phyloP scores from a whole-genome alignment of 1,140 invertebrate species.

The Heliconius melpomene region DNA sequence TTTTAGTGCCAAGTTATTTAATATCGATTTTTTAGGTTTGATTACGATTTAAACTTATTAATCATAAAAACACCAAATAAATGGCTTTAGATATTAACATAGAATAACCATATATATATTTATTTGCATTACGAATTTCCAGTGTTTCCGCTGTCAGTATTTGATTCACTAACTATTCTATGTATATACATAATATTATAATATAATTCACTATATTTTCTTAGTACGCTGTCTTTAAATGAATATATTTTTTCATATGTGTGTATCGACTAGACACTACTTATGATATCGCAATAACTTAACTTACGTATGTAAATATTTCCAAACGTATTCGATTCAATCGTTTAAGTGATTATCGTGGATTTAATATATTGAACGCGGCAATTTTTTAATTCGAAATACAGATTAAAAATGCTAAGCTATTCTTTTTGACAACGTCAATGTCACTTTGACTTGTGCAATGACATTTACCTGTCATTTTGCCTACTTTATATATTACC shows the following conservation, averaged over 20 bases:
- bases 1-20: neutral
- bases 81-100: neutral
- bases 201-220: conserved; percentile 65
- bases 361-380: conserved; percentile 13
- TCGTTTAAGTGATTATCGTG: conserved; percentile 38
- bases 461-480: conserved; percentile 6
- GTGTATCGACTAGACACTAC: conserved; percentile 59
- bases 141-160: conserved; percentile 64
- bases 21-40: neutral
- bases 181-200: conserved; percentile 60
- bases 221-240: conserved; percentile 63
- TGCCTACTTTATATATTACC: conserved; percentile 15
- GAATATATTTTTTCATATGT: conserved; percentile 70
- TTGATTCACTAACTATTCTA: conserved; percentile 55
- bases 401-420: neutral
- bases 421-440: neutral
- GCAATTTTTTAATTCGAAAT: neutral
- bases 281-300: conserved; percentile 70
- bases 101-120: conserved; percentile 24
- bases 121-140: conserved; percentile 48
- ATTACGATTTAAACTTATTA: too few species aligned
- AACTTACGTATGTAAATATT: conserved; percentile 28
- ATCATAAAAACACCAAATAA: neutral
- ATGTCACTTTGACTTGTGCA: neutral
- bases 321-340: conserved; percentile 6